phyloP scores from a whole-genome alignment of 2,797 vertebrate genomes.

The Micropoecilia bifurca region DNA sequence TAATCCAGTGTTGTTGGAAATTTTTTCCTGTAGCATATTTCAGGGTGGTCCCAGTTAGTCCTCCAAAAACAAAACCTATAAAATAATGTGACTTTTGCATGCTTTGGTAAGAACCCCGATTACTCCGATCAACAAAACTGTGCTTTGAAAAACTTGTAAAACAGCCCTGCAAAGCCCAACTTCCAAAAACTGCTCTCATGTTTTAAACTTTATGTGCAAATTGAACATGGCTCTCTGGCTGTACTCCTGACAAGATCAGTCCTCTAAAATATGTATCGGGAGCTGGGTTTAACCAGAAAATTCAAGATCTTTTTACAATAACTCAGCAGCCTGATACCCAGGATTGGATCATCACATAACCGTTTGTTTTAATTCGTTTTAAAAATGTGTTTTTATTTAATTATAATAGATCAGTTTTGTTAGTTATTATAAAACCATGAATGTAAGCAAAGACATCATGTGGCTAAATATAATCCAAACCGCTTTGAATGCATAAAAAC shows the following conservation, averaged over 20 bases:
- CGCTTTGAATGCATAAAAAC: slow-evolving; percentile 15
- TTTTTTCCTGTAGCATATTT: background rate
- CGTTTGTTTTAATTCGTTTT: background rate
- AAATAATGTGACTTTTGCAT: background rate
- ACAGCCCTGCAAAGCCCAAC: background rate
- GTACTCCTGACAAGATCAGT: background rate
- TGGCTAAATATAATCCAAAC: slow-evolving; percentile 10
- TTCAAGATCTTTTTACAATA: background rate
- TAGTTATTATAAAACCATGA: background rate
- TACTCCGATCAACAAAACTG: background rate
- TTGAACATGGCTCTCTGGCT: background rate
- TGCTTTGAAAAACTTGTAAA: background rate
- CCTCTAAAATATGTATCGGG: background rate
- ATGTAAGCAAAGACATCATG: background rate
- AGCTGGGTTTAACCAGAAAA: background rate
- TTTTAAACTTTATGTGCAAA: background rate
- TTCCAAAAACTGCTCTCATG: background rate
- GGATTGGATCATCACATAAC: background rate
- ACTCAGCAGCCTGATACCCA: background rate
- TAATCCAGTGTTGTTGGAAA: background rate
- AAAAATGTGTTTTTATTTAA: background rate
- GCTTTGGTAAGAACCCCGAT: background rate
- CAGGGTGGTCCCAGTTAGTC: background rate
- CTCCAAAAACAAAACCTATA: background rate
- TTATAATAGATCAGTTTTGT: background rate